These are phyloP conservation scores for Seladonia tumulorum DNA, from an alignment of 2,888 invertebrate genomes.

Conservation along the genomic window DNA sequence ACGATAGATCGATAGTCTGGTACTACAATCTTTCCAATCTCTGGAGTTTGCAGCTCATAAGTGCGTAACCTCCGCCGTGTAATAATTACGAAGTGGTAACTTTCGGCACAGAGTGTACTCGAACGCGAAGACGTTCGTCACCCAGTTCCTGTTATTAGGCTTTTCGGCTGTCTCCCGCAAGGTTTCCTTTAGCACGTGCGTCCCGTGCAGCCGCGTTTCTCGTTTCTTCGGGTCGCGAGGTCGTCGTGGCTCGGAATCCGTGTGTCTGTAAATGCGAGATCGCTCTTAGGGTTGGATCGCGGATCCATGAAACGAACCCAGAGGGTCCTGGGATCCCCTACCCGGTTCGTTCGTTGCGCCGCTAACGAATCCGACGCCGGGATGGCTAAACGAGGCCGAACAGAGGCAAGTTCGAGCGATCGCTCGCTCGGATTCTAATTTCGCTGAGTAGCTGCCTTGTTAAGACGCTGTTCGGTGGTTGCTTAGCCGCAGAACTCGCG, in stretches of 20 bases:
- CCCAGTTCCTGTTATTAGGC: conserved; percentile 21
- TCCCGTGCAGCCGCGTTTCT: neutral
- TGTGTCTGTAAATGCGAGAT: neutral
- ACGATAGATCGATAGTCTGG: too few relatives aligned
- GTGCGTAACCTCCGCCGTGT: neutral
- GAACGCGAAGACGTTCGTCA: neutral
- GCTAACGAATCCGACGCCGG: conserved; percentile 46
- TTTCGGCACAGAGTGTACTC: neutral
- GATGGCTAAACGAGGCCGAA: conserved; percentile 29
- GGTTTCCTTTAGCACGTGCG: neutral
- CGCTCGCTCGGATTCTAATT: conserved; percentile 61
- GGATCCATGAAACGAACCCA: conserved; percentile 9
- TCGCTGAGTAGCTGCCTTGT: conserved; percentile 62
- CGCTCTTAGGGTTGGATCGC: neutral
- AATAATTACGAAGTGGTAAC: neutral
- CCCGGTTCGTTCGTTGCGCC: conserved; percentile 12
- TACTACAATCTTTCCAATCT: too few relatives aligned
- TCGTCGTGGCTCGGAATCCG: neutral
- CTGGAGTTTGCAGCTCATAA: too few relatives aligned
- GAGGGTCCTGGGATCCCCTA: neutral
- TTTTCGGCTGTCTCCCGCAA: conserved; percentile 10
- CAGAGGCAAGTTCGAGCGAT: conserved; percentile 38
- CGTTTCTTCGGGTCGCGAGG: conserved; percentile 16
- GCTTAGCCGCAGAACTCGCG: conserved; percentile 49
- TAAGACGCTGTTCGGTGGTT: conserved; percentile 37